These are phyloP conservation scores for Scaptomyza reducta DNA, from an alignment of 2,888 invertebrate species.

Conservation along the genomic window DNA sequence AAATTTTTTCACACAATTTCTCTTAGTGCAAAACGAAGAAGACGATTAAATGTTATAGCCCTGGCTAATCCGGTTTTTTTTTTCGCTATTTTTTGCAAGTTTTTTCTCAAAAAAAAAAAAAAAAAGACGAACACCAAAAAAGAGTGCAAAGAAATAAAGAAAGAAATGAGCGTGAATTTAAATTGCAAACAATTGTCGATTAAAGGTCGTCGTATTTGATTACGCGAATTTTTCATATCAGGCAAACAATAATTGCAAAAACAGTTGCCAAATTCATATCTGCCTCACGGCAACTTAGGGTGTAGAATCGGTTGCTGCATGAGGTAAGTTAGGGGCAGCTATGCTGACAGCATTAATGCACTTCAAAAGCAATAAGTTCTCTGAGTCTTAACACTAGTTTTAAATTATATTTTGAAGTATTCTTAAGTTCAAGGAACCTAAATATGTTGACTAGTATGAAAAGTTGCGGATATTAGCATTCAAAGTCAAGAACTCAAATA, in stretches of 20 bases:
- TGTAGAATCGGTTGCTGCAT: background rate
- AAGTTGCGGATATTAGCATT: too few species aligned
- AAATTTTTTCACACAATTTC: background rate
- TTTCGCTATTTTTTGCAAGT: conserved; percentile 36
- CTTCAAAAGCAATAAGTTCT: background rate
- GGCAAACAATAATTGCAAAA: conserved; percentile 23
- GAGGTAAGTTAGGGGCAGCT: background rate
- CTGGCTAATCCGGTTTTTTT: background rate
- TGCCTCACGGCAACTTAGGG: background rate
- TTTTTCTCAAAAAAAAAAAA: conserved; percentile 39
- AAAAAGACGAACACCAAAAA: too few species aligned
- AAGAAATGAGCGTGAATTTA: conserved; percentile 53
- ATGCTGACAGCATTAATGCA: background rate
- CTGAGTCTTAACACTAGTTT: too few species aligned
- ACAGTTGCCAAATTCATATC: conserved; percentile 10
- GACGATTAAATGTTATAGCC: conserved; percentile 1
- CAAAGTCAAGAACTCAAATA: too few species aligned
- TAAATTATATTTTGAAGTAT: too few species aligned
- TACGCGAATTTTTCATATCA: conserved; percentile 57
- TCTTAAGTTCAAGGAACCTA: too few species aligned
- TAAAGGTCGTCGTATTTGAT: conserved; percentile 63
- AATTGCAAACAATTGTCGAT: conserved; percentile 70
- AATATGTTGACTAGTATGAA: too few species aligned
- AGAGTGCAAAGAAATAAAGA: conserved; percentile 8
- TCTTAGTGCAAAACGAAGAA: conserved; percentile 12